Base-by-base conservation (phyloP, 1,140 invertebrate species). In the Cherax quadricarinatus region DNA sequence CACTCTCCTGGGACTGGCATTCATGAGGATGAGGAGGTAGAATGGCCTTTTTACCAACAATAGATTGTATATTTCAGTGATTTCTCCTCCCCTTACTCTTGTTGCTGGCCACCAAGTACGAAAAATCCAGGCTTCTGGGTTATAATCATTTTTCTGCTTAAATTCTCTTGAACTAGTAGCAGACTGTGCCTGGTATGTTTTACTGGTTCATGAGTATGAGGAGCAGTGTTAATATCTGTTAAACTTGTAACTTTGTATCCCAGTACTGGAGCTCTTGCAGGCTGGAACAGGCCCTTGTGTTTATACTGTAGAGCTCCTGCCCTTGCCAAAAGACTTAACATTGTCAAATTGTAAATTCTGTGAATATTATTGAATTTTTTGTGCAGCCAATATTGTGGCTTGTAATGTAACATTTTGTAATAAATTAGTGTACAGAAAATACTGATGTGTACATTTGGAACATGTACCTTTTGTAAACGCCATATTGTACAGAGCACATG, bases 341-440 rank as follows among this genome's bases (percentile, higher is more conserved):
- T 92, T 83, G 89, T 92, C 83, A 94, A 94, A 92, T 94, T 94
- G 93, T 94, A 94, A 94, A 94, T 94, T 94, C 86, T 94, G 93
- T 94, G 93, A 94, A 94, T 94, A 94, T 93, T 93, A 92, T 91
- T 89, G 90, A 91, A 90, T 85, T 89, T 93, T 89, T 93, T 85
- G 89, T 85, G 88, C 86, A 51, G 88, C 88, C 92, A 89, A 81
- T 93, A 73, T 93, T 89, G 60, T 89, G 92, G 89, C 89, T 81
- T 91, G 86, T 92, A 92, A 94, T 91, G 86, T 92, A 92, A 94
- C 92, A 94, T 93, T 94, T 90, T 94, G 91, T 93, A 94, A 93
- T 85, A 94, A 94, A 93, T 93, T 94, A 92, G 93, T 94, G 93
- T 94, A 94, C 93, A 94, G 93, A 93, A 93, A 89, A 93, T 86